Base-by-base conservation (phyloP, 2,113 vertebrate genomes). In the Cephalopholis sonnerati region DNA sequence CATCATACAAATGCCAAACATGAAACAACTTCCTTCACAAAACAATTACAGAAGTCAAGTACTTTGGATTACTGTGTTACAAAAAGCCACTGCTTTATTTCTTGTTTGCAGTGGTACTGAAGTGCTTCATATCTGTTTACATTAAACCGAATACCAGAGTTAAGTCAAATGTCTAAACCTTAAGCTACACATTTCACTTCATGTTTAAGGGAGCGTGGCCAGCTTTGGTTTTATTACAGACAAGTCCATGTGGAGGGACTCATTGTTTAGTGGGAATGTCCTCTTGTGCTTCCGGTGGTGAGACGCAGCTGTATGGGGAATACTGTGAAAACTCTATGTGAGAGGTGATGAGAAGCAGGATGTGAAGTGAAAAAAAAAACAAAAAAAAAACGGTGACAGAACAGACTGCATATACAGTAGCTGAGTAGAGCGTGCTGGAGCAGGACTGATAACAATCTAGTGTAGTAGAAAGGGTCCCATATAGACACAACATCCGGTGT, bases 191-290 rank as follows among this genome's bases (percentile, higher is more conserved):
- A 36, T 61, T 50, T 3, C 10, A 48, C 39, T 61, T 1, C 17
- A 39, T 16, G 10, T 29, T 44, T 22, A 72, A 12, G 18, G 17
- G 25, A 17, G 20, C 2, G 17, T 4, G 44, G 70, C 59, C 48
- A 5, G 39, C 12, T 81, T 44, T 39, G 65, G 41, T 39, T 63
- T 13, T 13, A 24, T 10, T 24, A 50, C 20, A 25, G 50, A 18
- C 39, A n/a, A 39, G 48, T 20, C 63, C 27, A 46, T 20, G 76
- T 20, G 83, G 61, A 25, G 25, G 58, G 22, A 27, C 10, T 68
- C 71, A 93, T 90, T 93, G 88, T 93, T 89, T 41, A 41, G 57
- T 59, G 81, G 77, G 61, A 90, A 85, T 85, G 88, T 62, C 61
- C 75, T 54, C 68, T 48, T 36, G 74, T 59, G 80, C 84, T 90